Conservation (phyloP, 2,113 vertebrate species). For the Gadus macrocephalus region DNA sequence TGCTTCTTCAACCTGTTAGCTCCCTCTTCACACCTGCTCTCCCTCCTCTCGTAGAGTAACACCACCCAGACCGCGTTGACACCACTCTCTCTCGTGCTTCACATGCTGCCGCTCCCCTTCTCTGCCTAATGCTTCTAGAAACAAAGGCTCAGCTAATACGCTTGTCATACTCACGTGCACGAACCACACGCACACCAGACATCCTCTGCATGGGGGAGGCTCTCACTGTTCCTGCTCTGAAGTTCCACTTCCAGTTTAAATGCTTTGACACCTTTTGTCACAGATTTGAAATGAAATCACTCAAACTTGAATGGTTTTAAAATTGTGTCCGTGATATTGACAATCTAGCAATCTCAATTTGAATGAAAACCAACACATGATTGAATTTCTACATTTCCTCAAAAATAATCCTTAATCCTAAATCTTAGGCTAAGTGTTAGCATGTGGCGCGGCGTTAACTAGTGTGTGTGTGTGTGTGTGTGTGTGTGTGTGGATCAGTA, state of each 20-base stretch:
- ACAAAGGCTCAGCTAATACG: too few species aligned
- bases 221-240: conserved; percentile 43
- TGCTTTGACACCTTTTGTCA: conserved; percentile 12
- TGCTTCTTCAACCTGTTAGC: conserved; percentile 40
- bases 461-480: conserved; percentile 22
- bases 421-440: background rate
- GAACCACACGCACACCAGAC: background rate
- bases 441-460: conserved; percentile 15
- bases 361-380: too few species aligned
- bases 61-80: background rate
- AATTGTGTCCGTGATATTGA: background rate
- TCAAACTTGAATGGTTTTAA: background rate
- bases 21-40: conserved; percentile 16
- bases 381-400: too few species aligned
- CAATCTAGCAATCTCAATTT: background rate
- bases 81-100: background rate
- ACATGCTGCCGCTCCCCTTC: background rate
- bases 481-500: conserved; percentile 28
- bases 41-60: conserved; percentile 13
- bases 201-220: background rate
- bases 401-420: background rate
- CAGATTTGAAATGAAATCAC: background rate
- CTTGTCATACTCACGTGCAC: too few species aligned
- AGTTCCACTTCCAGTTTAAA: conserved; percentile 43
- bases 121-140: too few species aligned